A percentile compares a stretch with the other conserved stretches of the same genome.
Evolutionary conservation across 2,797 vertebrate genomes (phyloP).

Genomic region (Peromyscus attwateri): DNA sequence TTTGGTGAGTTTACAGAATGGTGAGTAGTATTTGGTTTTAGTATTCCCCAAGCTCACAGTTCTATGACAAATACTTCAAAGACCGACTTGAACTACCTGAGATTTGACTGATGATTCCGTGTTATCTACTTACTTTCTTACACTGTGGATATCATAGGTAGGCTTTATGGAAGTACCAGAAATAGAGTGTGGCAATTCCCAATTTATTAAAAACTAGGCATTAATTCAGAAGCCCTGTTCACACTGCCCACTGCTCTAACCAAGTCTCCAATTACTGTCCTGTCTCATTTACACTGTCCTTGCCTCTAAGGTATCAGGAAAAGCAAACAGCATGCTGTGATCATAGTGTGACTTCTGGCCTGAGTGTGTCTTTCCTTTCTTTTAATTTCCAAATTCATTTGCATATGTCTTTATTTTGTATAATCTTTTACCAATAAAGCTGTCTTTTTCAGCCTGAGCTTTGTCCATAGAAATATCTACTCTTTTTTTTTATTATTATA

Average conservation of each 20-base stretch:
- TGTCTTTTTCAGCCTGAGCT: background rate
- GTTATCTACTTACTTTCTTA: background rate
- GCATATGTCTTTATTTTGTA: background rate
- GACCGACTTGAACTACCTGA: background rate
- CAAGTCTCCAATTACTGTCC: background rate
- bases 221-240: background rate
- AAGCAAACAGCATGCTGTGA: background rate
- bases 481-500: background rate
- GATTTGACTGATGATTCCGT: background rate
- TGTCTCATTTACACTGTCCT: background rate
- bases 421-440: background rate
- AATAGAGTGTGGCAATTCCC: background rate
- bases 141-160: background rate
- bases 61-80: constrained; percentile 3
- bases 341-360: background rate
- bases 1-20: background rate
- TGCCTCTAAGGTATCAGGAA: background rate
- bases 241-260: background rate
- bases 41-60: background rate
- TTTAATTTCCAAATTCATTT: background rate
- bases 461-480: background rate
- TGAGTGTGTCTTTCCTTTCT: background rate
- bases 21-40: background rate
- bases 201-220: background rate
- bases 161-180: constrained; percentile 3